These are phyloP conservation scores for Bilobella aurantiaca DNA, from an alignment of 1,140 invertebrate species.

Conservation along the genomic window DNA sequence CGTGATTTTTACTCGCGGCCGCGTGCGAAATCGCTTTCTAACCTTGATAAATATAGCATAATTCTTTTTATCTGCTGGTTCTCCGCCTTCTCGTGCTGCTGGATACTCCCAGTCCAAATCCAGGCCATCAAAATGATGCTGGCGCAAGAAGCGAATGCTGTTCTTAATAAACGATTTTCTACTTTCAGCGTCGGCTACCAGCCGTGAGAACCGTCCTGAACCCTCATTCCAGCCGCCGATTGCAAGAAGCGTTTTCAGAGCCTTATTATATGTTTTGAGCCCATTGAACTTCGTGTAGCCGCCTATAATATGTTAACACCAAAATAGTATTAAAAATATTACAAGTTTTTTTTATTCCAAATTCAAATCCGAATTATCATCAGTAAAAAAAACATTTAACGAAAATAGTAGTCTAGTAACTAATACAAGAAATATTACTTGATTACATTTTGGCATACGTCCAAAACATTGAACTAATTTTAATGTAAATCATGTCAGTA, in stretches of 20 bases:
- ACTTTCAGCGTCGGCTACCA: conserved; percentile 64
- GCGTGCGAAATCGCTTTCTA: conserved; percentile 29
- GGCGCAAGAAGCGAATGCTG: conserved; percentile 72
- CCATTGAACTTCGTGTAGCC: conserved; percentile 91
- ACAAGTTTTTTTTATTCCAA: too few species aligned
- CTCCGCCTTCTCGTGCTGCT: conserved; percentile 77
- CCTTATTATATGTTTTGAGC: conserved; percentile 85
- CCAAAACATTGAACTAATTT: conserved; percentile 9
- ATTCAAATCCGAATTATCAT: background rate
- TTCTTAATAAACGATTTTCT: conserved; percentile 74
- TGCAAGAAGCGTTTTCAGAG: conserved; percentile 79
- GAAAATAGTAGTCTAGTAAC: too few species aligned
- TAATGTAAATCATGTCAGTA: background rate
- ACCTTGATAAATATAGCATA: conserved; percentile 79
- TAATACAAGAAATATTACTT: too few species aligned
- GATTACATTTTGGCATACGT: too few species aligned
- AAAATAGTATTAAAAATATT: background rate
- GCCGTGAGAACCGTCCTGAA: conserved; percentile 72
- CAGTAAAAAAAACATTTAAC: too few species aligned
- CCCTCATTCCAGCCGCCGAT: conserved; percentile 96
- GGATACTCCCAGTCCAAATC: conserved; percentile 69
- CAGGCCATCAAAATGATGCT: conserved; percentile 89
- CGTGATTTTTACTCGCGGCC: too few species aligned
- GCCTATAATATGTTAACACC: conserved; percentile 53
- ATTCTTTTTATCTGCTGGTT: conserved; percentile 76